These are phyloP conservation scores for Sipha maydis DNA, from an alignment of 2,888 invertebrate species.

Conservation along the genomic window DNA sequence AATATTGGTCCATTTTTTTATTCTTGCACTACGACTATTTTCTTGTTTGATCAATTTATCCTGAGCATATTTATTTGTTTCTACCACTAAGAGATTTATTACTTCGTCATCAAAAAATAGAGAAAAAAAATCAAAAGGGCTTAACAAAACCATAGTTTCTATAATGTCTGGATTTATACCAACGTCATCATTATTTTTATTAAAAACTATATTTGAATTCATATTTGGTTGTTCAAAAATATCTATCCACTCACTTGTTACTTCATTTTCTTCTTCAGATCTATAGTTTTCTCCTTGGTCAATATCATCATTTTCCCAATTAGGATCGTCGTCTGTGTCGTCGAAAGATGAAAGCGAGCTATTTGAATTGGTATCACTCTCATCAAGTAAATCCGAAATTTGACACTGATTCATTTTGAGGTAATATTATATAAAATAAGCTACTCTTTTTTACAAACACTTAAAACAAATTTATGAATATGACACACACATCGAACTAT, in stretches of 20 bases:
- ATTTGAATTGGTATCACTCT: neutral
- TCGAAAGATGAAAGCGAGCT: slow-evolving; percentile 14
- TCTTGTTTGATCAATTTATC: neutral
- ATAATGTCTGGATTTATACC: no score
- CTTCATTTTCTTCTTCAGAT: slow-evolving; percentile 20
- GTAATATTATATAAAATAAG: slow-evolving; percentile 5
- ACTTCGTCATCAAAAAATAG: slow-evolving; percentile 34
- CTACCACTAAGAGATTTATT: neutral
- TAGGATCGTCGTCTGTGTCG: slow-evolving; percentile 6
- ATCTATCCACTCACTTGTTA: neutral
- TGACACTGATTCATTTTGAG: neutral
- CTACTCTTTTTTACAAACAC: slow-evolving; percentile 4
- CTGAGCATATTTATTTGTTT: slow-evolving; percentile 33
- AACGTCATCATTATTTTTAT: neutral
- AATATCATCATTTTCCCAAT: slow-evolving; percentile 23
- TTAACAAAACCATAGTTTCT: neutral
- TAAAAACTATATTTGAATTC: slow-evolving; percentile 17
- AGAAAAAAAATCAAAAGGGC: neutral
- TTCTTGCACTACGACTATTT: neutral
- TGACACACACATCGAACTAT: neutral
- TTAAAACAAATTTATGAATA: neutral
- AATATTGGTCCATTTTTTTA: slow-evolving; percentile 8
- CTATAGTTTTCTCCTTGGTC: slow-evolving; percentile 3
- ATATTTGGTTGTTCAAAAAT: slow-evolving; percentile 14
- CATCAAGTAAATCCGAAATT: slow-evolving; percentile 2